phyloP scores from a whole-genome alignment of 2,888 invertebrate species.

The Trimorus sp. region DNA sequence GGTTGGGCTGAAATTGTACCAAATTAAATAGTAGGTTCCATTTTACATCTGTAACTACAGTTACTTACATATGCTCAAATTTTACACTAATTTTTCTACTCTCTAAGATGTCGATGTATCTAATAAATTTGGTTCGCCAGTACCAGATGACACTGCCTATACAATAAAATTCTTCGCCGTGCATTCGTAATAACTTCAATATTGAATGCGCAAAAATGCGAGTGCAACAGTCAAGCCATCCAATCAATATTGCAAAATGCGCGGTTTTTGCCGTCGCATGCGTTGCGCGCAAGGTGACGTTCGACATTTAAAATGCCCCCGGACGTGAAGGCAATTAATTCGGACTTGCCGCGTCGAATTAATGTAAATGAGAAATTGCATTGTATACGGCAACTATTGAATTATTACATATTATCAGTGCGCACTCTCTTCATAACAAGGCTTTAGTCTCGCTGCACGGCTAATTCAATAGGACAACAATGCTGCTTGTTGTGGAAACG shows the following conservation, averaged over 20 bases:
- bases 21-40: too few relatives aligned
- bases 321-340: slow-evolving; percentile 33
- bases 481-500: slow-evolving; percentile 51
- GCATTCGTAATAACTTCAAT: slow-evolving; percentile 13
- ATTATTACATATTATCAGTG: slow-evolving; percentile 57
- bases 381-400: slow-evolving; percentile 52
- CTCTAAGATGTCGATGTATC: slow-evolving; percentile 31
- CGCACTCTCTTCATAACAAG: slow-evolving; percentile 50
- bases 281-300: not conserved
- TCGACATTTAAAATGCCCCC: slow-evolving; percentile 16
- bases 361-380: slow-evolving; percentile 46
- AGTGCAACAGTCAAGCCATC: not conserved
- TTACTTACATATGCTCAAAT: slow-evolving; percentile 19
- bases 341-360: slow-evolving; percentile 39
- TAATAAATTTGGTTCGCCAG: slow-evolving; percentile 34
- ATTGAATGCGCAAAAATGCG: slow-evolving; percentile 12
- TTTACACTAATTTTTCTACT: too few relatives aligned
- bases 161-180: slow-evolving; percentile 28
- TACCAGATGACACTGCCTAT: slow-evolving; percentile 10
- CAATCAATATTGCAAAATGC: slow-evolving; percentile 16
- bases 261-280: slow-evolving; percentile 18
- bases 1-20: too few relatives aligned
- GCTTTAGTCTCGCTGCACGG: slow-evolving; percentile 46
- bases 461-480: slow-evolving; percentile 52
- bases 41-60: too few relatives aligned